These are phyloP conservation scores for Stegostoma tigrinum DNA, from an alignment of 2,113 vertebrate species.

Conservation along the genomic window DNA sequence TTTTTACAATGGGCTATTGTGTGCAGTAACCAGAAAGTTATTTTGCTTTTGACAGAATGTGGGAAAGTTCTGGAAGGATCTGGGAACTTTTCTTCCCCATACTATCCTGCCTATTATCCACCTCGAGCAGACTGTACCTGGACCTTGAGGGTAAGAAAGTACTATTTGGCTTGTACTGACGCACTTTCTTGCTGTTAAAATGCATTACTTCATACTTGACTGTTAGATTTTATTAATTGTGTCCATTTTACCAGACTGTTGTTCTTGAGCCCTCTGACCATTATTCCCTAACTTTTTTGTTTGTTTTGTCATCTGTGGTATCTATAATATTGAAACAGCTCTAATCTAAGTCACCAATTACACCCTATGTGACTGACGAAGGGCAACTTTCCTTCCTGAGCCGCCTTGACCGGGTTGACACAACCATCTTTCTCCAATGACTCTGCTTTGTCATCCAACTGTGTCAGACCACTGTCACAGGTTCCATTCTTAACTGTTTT, in stretches of 20 bases:
- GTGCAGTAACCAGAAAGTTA: background rate
- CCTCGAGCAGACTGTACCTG: slow-evolving; percentile 66
- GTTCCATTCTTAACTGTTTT: too few relatives aligned
- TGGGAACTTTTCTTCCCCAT: slow-evolving; percentile 70
- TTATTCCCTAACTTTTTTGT: too few relatives aligned
- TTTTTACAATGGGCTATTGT: background rate
- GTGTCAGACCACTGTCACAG: too few relatives aligned
- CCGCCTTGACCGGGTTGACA: too few relatives aligned
- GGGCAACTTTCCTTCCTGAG: too few relatives aligned
- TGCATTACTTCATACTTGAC: background rate
- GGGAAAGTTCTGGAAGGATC: background rate
- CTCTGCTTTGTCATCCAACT: too few relatives aligned
- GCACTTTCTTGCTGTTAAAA: background rate
- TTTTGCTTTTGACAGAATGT: background rate
- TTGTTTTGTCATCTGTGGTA: too few relatives aligned
- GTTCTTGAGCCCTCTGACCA: too few relatives aligned
- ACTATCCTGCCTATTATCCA: slow-evolving; percentile 79
- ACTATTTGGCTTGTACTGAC: background rate
- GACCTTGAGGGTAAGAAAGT: slow-evolving; percentile 69
- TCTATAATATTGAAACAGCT: too few relatives aligned
- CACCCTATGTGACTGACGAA: too few relatives aligned
- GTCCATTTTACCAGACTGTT: background rate
- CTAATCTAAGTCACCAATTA: too few relatives aligned
- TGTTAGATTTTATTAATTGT: background rate
- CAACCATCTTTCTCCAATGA: too few relatives aligned